Evolutionary conservation across 2,888 invertebrate species (phyloP).

Genomic region (Tenodera sinensis): DNA sequence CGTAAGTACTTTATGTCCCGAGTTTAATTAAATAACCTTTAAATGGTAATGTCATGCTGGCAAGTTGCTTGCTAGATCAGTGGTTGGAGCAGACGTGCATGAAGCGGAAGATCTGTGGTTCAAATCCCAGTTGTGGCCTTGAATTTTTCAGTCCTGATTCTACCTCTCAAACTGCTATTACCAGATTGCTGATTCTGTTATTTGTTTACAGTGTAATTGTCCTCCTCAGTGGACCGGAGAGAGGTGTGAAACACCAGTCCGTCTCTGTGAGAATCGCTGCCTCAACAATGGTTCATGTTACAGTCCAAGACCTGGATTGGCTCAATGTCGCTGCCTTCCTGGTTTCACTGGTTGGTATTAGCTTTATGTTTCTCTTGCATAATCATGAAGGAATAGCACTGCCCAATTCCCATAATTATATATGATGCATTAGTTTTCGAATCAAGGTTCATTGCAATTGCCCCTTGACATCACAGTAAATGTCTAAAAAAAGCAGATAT

Average conservation of each 20-base stretch:
- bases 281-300: conserved; percentile 60
- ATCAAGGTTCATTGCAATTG: too few species aligned
- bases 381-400: not conserved
- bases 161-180: not conserved
- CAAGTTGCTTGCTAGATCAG: too few species aligned
- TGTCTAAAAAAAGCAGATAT: too few species aligned
- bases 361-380: not conserved
- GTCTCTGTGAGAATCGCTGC: conserved; percentile 55
- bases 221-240: conserved; percentile 62
- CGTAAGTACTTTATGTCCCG: too few species aligned
- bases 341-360: conserved; percentile 48
- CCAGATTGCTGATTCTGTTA: not conserved
- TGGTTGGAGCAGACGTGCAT: too few species aligned
- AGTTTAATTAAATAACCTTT: too few species aligned
- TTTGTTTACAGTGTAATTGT: conserved; percentile 54
- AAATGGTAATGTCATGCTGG: too few species aligned
- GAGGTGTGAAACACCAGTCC: conserved; percentile 58
- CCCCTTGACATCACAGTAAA: too few species aligned
- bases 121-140: too few species aligned
- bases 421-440: too few species aligned
- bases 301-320: conserved; percentile 39
- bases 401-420: not conserved
- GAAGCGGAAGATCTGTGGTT: too few species aligned
- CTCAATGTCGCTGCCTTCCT: conserved; percentile 51
- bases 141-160: not conserved